A percentile compares a stretch with the other conserved stretches of the same genome.
Evolutionary conservation across 1,140 invertebrate genomes (phyloP).

Genomic region (Theocolax elegans): DNA sequence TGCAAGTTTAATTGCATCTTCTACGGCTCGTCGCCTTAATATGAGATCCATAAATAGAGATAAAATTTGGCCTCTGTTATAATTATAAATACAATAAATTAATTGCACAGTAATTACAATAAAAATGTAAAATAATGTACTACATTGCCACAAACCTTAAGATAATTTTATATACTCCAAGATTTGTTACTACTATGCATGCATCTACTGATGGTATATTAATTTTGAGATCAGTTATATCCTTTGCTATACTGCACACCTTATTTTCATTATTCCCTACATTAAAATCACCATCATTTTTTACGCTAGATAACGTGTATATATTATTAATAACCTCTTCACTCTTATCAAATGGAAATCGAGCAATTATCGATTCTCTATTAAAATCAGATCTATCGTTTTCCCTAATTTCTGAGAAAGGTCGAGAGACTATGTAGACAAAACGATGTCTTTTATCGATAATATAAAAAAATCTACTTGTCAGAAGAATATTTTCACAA

Average conservation of each 20-base stretch:
- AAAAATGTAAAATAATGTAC: background rate
- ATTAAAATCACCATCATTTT: slow-evolving; percentile 54
- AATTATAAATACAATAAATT: slow-evolving; percentile 38
- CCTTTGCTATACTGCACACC: slow-evolving; percentile 61
- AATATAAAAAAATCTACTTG: slow-evolving; percentile 73
- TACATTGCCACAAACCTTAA: slow-evolving; percentile 68
- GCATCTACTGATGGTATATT: slow-evolving; percentile 70
- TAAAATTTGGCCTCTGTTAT: slow-evolving; percentile 72
- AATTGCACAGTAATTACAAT: background rate
- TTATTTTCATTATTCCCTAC: slow-evolving; percentile 53
- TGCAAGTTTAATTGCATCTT: slow-evolving; percentile 70
- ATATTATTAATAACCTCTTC: slow-evolving; percentile 66
- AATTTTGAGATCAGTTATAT: slow-evolving; percentile 68
- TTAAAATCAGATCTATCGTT: slow-evolving; percentile 72
- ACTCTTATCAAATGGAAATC: slow-evolving; percentile 68
- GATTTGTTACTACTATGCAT: slow-evolving; percentile 78
- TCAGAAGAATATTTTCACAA: slow-evolving; percentile 70
- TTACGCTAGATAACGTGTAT: slow-evolving; percentile 64
- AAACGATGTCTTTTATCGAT: slow-evolving; percentile 66
- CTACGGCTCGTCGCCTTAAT: slow-evolving; percentile 68
- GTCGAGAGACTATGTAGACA: slow-evolving; percentile 72
- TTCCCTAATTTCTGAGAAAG: slow-evolving; percentile 71
- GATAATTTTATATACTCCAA: slow-evolving; percentile 75
- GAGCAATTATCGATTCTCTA: slow-evolving; percentile 66
- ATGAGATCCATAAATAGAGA: slow-evolving; percentile 76